Evolutionary conservation across 2,888 invertebrate species (phyloP).

Genomic region (Phaedon cochleariae): DNA sequence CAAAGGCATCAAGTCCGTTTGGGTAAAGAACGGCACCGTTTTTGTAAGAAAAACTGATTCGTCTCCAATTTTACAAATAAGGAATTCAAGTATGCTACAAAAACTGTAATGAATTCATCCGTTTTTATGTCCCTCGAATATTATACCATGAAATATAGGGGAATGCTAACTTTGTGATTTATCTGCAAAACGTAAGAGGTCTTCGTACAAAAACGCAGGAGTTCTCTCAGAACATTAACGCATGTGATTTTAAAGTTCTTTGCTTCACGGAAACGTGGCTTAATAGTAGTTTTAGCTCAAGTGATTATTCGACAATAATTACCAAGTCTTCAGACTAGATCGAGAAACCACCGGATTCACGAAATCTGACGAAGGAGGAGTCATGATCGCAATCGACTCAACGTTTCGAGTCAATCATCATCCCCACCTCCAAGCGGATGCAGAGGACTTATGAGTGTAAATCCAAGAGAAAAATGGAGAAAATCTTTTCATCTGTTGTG

Average conservation of each 20-base stretch:
- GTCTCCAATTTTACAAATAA: conserved; percentile 5
- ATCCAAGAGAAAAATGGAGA: too few relatives aligned
- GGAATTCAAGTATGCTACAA: background rate
- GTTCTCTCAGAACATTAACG: conserved; percentile 4
- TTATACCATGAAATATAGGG: background rate
- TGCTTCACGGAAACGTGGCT: conserved; percentile 11
- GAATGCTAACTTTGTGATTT: background rate
- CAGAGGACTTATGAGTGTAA: too few relatives aligned
- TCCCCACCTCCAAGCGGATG: too few relatives aligned
- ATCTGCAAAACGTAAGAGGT: conserved; percentile 3
- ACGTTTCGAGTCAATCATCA: conserved; percentile 6
- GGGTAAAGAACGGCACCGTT: conserved; percentile 1
- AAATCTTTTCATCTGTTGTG: too few relatives aligned
- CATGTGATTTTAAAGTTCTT: conserved; percentile 8
- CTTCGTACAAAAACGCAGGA: conserved; percentile 4
- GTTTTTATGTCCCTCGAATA: background rate
- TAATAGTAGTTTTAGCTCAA: background rate
- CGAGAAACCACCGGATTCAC: background rate
- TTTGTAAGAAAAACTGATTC: conserved; percentile 11
- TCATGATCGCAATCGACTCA: background rate
- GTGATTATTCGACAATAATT: background rate
- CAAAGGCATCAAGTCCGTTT: background rate
- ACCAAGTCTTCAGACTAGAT: conserved; percentile 1
- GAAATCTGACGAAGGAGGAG: conserved; percentile 1
- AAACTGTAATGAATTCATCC: background rate